Evolutionary conservation across 64 coral and sea anemone species (phyloP).

Genomic region (Pachyseris speciosa): DNA sequence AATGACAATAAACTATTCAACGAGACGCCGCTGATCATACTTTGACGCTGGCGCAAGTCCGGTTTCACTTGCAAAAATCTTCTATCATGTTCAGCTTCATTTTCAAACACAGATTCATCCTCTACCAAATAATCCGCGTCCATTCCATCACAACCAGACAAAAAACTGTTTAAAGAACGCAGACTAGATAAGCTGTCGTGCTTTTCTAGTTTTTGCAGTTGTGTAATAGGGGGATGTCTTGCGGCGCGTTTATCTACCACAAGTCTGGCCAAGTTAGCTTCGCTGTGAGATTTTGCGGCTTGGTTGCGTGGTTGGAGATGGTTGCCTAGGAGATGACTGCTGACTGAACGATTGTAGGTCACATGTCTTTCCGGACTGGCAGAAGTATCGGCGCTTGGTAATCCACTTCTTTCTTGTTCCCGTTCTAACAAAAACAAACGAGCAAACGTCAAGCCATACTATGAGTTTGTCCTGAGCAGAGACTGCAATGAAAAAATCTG

Average conservation of each 20-base stretch:
- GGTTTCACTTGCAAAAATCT: not conserved
- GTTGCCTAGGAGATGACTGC: constrained; percentile 27
- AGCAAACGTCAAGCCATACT: not conserved
- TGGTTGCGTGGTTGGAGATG: not conserved
- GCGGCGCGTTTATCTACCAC: not conserved
- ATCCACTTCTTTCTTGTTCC: not conserved
- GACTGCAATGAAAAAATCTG: not conserved
- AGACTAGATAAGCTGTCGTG: not conserved
- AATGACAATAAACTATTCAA: constrained; percentile 16
- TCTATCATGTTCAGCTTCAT: not conserved
- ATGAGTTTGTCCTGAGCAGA: not conserved
- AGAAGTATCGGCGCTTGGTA: not conserved
- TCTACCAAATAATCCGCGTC: not conserved
- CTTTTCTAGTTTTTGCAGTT: not conserved
- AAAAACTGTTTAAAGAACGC: not conserved
- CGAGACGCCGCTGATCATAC: not conserved
- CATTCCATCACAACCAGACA: constrained; percentile 16
- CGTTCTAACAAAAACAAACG: not conserved
- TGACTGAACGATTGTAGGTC: not conserved
- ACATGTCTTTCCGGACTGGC: not conserved
- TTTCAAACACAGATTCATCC: not conserved
- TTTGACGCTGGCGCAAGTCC: not conserved
- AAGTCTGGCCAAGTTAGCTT: constrained; percentile 18
- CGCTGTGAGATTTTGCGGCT: not conserved
- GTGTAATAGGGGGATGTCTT: not conserved